phyloP scores from a whole-genome alignment of 2,113 vertebrate species.

The Hoplias malabaricus region DNA sequence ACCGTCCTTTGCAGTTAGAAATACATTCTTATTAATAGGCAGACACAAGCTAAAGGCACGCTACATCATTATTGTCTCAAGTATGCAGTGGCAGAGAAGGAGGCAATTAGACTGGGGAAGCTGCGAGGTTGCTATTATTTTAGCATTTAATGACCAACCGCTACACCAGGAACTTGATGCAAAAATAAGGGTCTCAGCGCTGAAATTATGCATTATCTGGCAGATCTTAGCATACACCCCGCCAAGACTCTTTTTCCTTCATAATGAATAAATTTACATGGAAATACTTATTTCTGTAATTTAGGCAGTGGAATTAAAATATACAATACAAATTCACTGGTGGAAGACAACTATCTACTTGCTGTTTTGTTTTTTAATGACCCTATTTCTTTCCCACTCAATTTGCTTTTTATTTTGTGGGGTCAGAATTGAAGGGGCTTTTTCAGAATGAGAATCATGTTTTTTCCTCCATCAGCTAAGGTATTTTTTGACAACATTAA shows the following conservation, averaged over 20 bases:
- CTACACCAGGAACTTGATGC: slow-evolving; percentile 71
- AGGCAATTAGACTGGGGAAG: slow-evolving; percentile 77
- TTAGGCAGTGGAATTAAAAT: slow-evolving; percentile 77
- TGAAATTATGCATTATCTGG: slow-evolving; percentile 81
- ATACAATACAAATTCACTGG: slow-evolving; percentile 78
- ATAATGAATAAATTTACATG: slow-evolving; percentile 78
- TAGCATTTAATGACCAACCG: slow-evolving; percentile 80
- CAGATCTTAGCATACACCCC: slow-evolving; percentile 71
- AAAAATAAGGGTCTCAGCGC: slow-evolving; percentile 75
- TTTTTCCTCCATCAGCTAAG: slow-evolving; percentile 1
- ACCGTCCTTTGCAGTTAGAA: slow-evolving; percentile 68
- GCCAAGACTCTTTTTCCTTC: slow-evolving; percentile 63
- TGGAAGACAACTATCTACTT: slow-evolving; percentile 67
- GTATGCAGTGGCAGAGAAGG: slow-evolving; percentile 71
- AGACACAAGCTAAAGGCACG: slow-evolving; percentile 65
- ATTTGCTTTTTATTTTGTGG: background rate
- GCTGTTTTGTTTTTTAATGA: slow-evolving; percentile 74
- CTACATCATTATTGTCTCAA: slow-evolving; percentile 77
- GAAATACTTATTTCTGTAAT: slow-evolving; percentile 75
- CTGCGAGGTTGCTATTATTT: slow-evolving; percentile 79
- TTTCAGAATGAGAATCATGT: slow-evolving; percentile 15
- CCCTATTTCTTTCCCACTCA: slow-evolving; percentile 66
- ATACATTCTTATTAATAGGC: slow-evolving; percentile 74
- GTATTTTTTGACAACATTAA: slow-evolving; percentile 1
- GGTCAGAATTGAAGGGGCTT: background rate